Base-by-base conservation (phyloP, 2,797 vertebrate genomes). In the Sebastolobus alascanus region DNA sequence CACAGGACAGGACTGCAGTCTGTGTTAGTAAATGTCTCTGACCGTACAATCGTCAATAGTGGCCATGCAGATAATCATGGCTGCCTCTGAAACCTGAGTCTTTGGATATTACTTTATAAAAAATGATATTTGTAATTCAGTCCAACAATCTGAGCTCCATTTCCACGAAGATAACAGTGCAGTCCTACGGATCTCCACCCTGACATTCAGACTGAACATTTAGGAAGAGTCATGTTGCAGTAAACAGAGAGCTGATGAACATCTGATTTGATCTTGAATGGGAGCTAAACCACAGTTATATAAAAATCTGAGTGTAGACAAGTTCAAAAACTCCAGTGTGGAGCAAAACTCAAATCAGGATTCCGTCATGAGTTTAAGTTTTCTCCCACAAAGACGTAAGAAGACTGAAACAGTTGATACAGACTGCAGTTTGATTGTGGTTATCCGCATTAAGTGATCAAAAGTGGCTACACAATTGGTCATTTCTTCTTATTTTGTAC, bases 181-280 rank as follows among this genome's bases (percentile, higher is more conserved):
- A 69, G 33, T n/a, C 31, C 13, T 80, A 16, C 40, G 0, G 54
- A 31, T 33, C 29, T 68, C 58, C 69, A 40, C 72, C 40, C 43
- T 80, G 74, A 84, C 59, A 77, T 80, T 83, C n/a, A 78, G 35
- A 33, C 64, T 25, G 61, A 52, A 70, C 38, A 35, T 60, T 82
- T 20, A 64, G 10, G 1, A 12, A 64, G 69, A 54, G 72, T 74
- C 60, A 56, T 16, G 80, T 64, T 73, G 68, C 68, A 46, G 71
- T 79, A 70, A 84, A 80, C 81, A 76, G 40, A 79, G 58, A 75
- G 71, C 37, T 67, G 59, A 71, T 87, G 46, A 54, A 59, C 59
- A 69, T 70, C 43, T 31, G 27, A 79, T 80, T 56, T 76, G 31
- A 80, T 72, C 77, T 80, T 77, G 68, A 80, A 84, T 50, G 29